phyloP scores from a whole-genome alignment of 2,888 invertebrate species.

The Folsomia manolachei region DNA sequence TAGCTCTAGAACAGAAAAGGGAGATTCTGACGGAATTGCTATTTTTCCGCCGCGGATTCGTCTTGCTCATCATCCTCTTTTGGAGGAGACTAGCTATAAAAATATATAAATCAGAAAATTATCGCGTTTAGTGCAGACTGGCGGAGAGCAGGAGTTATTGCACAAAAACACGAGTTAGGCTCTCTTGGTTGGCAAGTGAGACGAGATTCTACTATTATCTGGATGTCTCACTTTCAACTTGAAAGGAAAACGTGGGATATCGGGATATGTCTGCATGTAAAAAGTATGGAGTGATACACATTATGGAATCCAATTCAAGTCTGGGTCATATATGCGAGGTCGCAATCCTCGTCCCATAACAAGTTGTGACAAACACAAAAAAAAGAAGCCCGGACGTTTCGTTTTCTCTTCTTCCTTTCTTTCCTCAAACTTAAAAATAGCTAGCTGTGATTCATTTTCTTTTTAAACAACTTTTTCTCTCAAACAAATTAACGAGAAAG shows the following conservation, averaged over 20 bases:
- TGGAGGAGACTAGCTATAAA: constrained; percentile 28
- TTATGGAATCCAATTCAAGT: constrained; percentile 4
- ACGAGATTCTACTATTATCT: no score
- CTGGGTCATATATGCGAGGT: constrained; percentile 18
- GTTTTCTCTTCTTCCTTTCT: constrained; percentile 18
- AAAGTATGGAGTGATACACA: constrained; percentile 6
- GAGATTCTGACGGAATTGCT: constrained; percentile 19
- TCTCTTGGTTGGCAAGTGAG: background rate
- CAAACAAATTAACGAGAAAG: constrained; percentile 39
- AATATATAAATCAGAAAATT: constrained; percentile 47
- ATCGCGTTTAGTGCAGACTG: constrained; percentile 36
- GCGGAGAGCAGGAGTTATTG: constrained; percentile 18
- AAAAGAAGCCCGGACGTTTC: constrained; percentile 15
- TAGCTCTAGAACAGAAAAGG: no score
- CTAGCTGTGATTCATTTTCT: constrained; percentile 34
- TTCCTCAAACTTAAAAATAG: constrained; percentile 24
- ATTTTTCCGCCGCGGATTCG: constrained; percentile 9
- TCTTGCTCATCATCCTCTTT: constrained; percentile 12
- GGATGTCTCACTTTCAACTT: constrained; percentile 19
- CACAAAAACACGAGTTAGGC: background rate
- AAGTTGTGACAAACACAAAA: constrained; percentile 13
- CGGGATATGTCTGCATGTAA: constrained; percentile 15
- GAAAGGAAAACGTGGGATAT: constrained; percentile 34
- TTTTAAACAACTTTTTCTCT: constrained; percentile 34
- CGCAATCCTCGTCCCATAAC: background rate